These are phyloP conservation scores for Microcaecilia unicolor DNA, from an alignment of 2,797 vertebrate species.

Conservation along the genomic window DNA sequence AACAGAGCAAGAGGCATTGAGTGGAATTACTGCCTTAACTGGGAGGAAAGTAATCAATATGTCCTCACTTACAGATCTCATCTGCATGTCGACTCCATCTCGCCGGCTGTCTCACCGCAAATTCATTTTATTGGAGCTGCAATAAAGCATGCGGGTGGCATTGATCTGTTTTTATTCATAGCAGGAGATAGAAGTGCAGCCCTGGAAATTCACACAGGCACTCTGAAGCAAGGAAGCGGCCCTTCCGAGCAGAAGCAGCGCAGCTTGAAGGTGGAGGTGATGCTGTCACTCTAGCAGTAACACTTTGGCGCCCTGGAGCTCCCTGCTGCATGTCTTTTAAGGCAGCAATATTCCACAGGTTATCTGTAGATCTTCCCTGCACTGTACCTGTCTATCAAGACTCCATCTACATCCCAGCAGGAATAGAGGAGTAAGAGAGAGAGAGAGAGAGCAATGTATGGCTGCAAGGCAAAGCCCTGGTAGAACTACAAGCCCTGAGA, in stretches of 20 bases:
- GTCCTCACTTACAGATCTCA: constrained; percentile 65
- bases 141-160: constrained; percentile 58
- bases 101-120: constrained; percentile 48
- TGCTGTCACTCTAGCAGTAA: too few species aligned
- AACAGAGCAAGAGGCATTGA: constrained; percentile 44
- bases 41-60: constrained; percentile 67
- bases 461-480: too few species aligned
- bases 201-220: constrained; percentile 52
- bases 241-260: constrained; percentile 3
- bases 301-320: too few species aligned
- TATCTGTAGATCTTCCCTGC: too few species aligned
- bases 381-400: too few species aligned
- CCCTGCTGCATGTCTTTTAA: too few species aligned
- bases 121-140: constrained; percentile 55
- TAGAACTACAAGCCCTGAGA: too few species aligned
- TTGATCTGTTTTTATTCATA: constrained; percentile 62
- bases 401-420: too few species aligned
- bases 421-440: too few species aligned
- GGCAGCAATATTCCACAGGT: too few species aligned
- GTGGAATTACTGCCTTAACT: constrained; percentile 57
- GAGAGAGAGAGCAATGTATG: too few species aligned
- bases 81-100: constrained; percentile 63
- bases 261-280: too few species aligned
- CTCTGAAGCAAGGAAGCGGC: constrained; percentile 7
- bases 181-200: constrained; percentile 52